phyloP scores from a whole-genome alignment of 2,113 vertebrate genomes.

The Cololabis saira region DNA sequence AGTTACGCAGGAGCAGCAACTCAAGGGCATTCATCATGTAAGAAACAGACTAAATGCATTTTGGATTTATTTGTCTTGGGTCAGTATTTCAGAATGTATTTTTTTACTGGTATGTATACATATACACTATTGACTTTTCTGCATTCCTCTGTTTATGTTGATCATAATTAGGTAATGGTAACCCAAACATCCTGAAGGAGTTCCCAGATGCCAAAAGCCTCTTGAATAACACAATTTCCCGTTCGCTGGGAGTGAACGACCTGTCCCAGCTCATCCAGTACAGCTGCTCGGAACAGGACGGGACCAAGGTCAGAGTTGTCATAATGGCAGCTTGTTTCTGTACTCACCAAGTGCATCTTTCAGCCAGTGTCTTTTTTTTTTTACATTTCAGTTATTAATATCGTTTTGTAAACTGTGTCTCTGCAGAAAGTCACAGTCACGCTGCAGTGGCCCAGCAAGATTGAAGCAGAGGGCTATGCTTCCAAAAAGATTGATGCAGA shows the following conservation, averaged over 20 bases:
- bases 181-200: slow-evolving; percentile 84
- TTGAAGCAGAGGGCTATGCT: slow-evolving; percentile 90
- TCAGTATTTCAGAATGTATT: too few species aligned
- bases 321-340: not conserved
- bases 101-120: too few species aligned
- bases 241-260: slow-evolving; percentile 86
- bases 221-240: slow-evolving; percentile 86
- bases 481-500: slow-evolving; percentile 90
- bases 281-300: slow-evolving; percentile 83
- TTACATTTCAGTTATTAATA: too few species aligned
- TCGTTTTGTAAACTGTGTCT: not conserved
- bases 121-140: not conserved
- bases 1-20: not conserved
- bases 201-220: slow-evolving; percentile 93
- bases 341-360: not conserved
- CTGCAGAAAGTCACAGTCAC: slow-evolving; percentile 91
- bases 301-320: slow-evolving; percentile 85
- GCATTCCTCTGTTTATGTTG: not conserved
- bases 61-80: not conserved
- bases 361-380: not conserved
- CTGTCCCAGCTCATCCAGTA: slow-evolving; percentile 88
- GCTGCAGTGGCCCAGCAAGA: slow-evolving; percentile 89
- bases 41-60: not conserved
- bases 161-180: slow-evolving; percentile 53
- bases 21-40: slow-evolving; percentile 56